These are phyloP conservation scores for Merops nubicus DNA, from an alignment of 2,113 vertebrate species.

Conservation along the genomic window DNA sequence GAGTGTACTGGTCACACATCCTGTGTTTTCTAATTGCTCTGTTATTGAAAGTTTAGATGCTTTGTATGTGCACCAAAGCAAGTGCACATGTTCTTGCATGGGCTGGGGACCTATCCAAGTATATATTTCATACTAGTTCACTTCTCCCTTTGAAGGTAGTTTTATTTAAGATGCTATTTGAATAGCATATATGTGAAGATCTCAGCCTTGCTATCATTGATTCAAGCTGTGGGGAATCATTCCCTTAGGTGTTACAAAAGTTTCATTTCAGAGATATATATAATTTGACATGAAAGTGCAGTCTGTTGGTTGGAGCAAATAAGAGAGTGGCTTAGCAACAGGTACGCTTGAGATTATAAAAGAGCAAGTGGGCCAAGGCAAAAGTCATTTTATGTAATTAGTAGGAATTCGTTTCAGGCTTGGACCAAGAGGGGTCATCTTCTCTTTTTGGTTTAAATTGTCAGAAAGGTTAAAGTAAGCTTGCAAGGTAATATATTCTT, in stretches of 20 bases:
- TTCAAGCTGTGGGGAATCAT: neutral
- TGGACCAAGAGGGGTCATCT: neutral
- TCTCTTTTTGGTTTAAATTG: neutral
- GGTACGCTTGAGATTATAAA: neutral
- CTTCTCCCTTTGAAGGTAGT: neutral
- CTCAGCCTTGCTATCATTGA: neutral
- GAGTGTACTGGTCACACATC: neutral
- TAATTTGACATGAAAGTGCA: neutral
- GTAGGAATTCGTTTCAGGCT: neutral
- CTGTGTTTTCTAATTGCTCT: neutral
- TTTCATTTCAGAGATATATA: neutral
- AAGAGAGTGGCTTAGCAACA: neutral
- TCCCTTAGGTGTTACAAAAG: neutral
- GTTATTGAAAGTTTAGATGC: neutral
- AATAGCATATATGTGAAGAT: neutral
- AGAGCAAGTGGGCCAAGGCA: neutral
- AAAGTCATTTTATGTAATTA: neutral
- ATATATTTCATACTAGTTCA: neutral
- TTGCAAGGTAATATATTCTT: neutral
- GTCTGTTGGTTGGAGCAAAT: neutral
- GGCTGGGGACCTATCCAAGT: neutral
- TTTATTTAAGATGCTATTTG: neutral
- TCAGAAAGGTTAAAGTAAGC: neutral
- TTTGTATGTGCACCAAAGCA: neutral
- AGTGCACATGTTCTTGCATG: neutral